Evolutionary conservation across 35 echinoderm and acorn worm species (phyloP), one percentile per base, ranked within the genome.

Genomic region (Chiridota heheva): DNA sequence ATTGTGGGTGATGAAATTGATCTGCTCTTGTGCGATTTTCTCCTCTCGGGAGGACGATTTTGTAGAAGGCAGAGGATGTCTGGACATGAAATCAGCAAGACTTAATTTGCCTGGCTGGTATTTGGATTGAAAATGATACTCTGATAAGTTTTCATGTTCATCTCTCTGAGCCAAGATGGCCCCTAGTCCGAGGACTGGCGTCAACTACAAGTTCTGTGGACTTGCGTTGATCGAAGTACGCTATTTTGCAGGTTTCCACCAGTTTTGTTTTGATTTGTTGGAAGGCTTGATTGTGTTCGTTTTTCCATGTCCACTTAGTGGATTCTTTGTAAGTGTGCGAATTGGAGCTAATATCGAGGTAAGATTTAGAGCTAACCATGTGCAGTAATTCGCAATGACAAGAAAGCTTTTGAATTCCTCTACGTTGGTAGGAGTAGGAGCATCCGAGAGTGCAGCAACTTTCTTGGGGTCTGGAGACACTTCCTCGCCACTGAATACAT

Each of bases 381-480:
- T 35, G 36, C 58, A 81, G 49, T 63, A 81, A 13, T 55, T 86
- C 7, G 68, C 90, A 76, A 92, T 87, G 41, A 75, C 90, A 82
- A 92, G 84, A 46, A 92, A 75, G 62, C 90, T 93, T 58, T 58
- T 82, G 31, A 87, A 69, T 69, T 88, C 73, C 41, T 78, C 62
- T 12, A 72, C 48, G 48, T 49, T 48, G n/a, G 51, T 76, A 2
- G 78, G 74, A 44, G 76, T 36, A 16, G 66, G 30, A 40, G 73
- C 78, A n/a, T 58, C 20, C 24, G 30, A 10, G 2, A 82, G 26
- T 35, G 79, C 79, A 22, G 60, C 60, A 4, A 82, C 79, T 47
- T 82, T 82, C 17, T 69, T 60, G 42, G 60, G 59, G 3, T 58
- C 60, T 1, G 41, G 39, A 24, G 60, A 66, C 7, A 82, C 27